Base-by-base conservation (phyloP, 2,888 invertebrate species). In the Quadroppia sp. region DNA sequence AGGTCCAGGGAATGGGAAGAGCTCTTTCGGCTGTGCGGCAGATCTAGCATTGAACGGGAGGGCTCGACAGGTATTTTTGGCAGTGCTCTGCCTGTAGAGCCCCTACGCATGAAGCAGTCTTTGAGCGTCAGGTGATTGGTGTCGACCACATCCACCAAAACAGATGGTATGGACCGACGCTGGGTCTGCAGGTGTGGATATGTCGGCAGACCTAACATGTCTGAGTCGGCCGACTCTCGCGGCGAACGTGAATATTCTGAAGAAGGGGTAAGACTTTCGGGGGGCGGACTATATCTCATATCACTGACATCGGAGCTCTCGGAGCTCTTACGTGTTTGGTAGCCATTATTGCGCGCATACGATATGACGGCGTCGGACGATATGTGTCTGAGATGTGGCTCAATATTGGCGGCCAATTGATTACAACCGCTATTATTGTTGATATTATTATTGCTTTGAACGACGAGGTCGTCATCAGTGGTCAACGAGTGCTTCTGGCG, bases 11-110 rank as follows among this genome's bases (percentile, higher is more conserved):
- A 78, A 53, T 75, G 73, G 20, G 69, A 72, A 13, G 77, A 75
- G 77, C 71, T 86, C 87, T 1, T 89, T 17, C 73, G 17, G 2
- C 70, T 61, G 15, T 61, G 71, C 4, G 71, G 73, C 30, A 74
- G 32, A 64, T 75, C 75, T 59, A 74, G 53, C 72, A 71, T 76
- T 2, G 64, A 76, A 13, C 74, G 61, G 28, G 70, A 71, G 6
- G 59, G 64, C 36, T 48, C 72, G 3, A 50, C 74, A 30, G 76
- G 77, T 20, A 77, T 74, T 40, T 71, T 59, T 15, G 77, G 77
- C 48, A 77, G 61, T 13, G 74, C 75, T 48, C 77, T 36, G 4
- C 77, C 77, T 0, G 76, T 74, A 9, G 75, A 73, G 40, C 76
- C 71, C n/a, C 77, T 73, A 23, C 74, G 56, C 30, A 56, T 32